phyloP scores from a whole-genome alignment of 23 tunicate species.

The Ascidia mentula region DNA sequence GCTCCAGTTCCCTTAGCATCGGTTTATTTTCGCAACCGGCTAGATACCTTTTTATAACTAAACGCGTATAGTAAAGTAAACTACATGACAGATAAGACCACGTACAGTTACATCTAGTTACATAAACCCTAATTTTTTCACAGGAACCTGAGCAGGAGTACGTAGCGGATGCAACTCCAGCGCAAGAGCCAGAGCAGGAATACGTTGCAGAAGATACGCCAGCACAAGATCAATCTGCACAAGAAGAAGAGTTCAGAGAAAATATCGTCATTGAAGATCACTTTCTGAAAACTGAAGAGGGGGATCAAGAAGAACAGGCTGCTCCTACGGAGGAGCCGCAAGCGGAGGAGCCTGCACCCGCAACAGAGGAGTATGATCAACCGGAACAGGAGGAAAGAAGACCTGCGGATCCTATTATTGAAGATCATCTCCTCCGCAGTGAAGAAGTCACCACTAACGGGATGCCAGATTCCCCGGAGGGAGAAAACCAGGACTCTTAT shows the following conservation, averaged over 20 bases:
- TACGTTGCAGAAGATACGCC: not conserved
- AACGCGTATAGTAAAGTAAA: too few species aligned
- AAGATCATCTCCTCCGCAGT: not conserved
- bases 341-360: not conserved
- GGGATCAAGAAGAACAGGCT: not conserved
- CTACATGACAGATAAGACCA: too few species aligned
- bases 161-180: not conserved
- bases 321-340: not conserved
- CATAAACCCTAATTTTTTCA: too few species aligned
- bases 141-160: not conserved
- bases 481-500: not conserved
- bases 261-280: not conserved
- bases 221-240: not conserved
- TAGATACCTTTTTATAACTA: too few species aligned
- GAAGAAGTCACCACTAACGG: not conserved
- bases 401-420: not conserved
- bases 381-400: not conserved
- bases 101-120: too few species aligned
- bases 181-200: not conserved
- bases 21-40: too few species aligned
- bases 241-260: not conserved
- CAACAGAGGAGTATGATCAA: not conserved
- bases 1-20: too few species aligned
- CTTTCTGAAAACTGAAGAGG: not conserved
- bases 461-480: not conserved